These are phyloP conservation scores for Recurvirostra avosetta DNA, from an alignment of 2,113 vertebrate species.

Conservation along the genomic window DNA sequence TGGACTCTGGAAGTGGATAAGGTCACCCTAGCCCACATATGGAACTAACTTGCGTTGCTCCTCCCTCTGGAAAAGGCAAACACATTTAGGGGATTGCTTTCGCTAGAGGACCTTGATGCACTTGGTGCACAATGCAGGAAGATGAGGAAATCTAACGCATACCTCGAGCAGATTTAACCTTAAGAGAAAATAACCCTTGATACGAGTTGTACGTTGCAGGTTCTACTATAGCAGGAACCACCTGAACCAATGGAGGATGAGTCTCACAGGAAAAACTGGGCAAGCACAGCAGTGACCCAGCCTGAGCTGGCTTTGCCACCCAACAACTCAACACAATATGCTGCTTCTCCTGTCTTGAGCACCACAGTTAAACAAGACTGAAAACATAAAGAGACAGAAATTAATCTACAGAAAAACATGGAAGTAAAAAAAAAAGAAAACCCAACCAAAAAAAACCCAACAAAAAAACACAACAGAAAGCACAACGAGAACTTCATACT, in stretches of 20 bases:
- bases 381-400: background rate
- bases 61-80: background rate
- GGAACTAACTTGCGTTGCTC: background rate
- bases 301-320: accelerated
- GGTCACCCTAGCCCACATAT: background rate
- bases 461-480: background rate
- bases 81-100: background rate
- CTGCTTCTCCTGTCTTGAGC: background rate
- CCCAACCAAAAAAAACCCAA: too few species aligned
- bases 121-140: background rate
- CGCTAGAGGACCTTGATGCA: background rate
- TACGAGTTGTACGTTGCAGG: background rate
- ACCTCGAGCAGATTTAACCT: background rate
- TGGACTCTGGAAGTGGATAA: background rate
- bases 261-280: background rate
- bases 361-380: background rate
- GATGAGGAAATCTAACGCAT: background rate
- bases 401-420: background rate
- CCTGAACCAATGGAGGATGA: background rate
- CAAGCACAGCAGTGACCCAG: accelerated
- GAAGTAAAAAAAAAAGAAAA: background rate
- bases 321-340: background rate
- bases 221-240: accelerated
- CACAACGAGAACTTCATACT: background rate
- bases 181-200: background rate